Conservation (phyloP, 2,797 vertebrate genomes). For the Catostomus latipinnis region DNA sequence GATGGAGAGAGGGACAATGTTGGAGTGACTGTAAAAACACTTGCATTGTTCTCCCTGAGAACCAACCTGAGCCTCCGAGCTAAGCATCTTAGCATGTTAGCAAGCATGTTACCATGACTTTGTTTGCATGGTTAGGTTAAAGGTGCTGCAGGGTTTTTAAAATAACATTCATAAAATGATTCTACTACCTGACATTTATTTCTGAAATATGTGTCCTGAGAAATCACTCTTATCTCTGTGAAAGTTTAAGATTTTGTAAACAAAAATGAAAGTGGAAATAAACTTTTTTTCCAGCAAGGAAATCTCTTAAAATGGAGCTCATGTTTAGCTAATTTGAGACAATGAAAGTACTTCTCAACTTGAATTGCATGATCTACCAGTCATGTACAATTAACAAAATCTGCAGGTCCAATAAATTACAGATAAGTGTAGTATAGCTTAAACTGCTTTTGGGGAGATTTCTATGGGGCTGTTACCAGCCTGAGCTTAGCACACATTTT, state of each 20-base stretch:
- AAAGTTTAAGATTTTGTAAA: no score
- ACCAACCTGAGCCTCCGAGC: neutral
- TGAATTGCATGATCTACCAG: neutral
- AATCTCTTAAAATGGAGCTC: neutral
- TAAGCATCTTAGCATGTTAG: neutral
- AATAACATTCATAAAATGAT: no score
- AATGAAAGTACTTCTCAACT: neutral
- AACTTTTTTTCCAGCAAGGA: neutral
- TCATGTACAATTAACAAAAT: conserved; percentile 14
- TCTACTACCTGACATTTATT: no score
- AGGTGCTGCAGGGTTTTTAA: no score
- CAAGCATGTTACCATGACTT: neutral
- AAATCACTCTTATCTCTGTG: no score
- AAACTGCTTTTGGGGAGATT: conserved; percentile 37
- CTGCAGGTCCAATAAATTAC: conserved; percentile 40
- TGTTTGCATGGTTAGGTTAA: neutral
- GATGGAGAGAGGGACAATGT: conserved; percentile 59
- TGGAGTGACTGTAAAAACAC: conserved; percentile 8
- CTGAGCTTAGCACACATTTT: conserved; percentile 49
- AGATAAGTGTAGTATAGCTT: conserved; percentile 29
- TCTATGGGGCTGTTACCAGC: conserved; percentile 38
- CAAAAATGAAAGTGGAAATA: neutral
- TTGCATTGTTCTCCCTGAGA: neutral
- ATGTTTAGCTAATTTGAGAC: neutral
- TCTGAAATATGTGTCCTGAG: no score